Conservation (phyloP, 2,797 vertebrate species). For the Pteropus rufus region DNA sequence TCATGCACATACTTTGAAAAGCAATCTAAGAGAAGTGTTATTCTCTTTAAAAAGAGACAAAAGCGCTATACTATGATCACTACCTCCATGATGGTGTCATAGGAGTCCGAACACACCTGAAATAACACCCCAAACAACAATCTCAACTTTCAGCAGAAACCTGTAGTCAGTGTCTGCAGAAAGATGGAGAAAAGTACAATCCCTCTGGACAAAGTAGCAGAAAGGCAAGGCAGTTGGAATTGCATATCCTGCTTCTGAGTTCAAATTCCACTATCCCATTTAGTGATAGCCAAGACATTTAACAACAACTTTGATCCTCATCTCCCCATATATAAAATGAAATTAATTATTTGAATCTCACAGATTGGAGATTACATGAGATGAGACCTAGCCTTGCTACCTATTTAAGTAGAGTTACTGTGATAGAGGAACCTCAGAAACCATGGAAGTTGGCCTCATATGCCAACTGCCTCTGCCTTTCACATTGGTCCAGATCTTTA, state of each 20-base stretch:
- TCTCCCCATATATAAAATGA: neutral
- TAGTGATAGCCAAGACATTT: neutral
- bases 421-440: neutral
- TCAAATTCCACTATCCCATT: neutral
- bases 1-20: neutral
- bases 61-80: neutral
- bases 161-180: neutral
- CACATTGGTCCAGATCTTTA: neutral
- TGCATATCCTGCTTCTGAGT: neutral
- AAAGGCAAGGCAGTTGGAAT: neutral
- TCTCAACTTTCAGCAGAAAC: neutral
- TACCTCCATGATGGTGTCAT: neutral
- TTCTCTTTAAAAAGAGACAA: conserved; percentile 1
- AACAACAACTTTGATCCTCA: neutral
- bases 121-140: neutral
- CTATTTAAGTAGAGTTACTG: neutral
- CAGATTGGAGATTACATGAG: neutral
- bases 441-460: neutral
- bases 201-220: neutral
- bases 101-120: neutral
- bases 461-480: neutral
- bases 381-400: neutral
- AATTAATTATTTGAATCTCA: neutral
- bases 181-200: neutral
- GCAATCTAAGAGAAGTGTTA: neutral